Evolutionary conservation across 2,113 vertebrate genomes (phyloP), one percentile per base, ranked within the genome.

Genomic region (Plectropomus leopardus): DNA sequence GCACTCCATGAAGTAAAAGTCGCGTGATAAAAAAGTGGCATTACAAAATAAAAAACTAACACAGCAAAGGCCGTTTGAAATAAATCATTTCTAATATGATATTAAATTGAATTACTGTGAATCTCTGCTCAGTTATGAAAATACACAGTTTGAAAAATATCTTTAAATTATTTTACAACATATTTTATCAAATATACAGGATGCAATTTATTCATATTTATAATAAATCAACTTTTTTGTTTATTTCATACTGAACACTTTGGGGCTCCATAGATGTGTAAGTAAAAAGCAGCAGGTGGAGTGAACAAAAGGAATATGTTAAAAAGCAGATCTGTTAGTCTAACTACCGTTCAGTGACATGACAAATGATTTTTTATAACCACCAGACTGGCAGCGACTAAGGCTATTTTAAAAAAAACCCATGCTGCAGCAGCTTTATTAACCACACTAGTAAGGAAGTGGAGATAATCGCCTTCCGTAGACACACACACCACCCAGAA

Each of bases 391-490:
- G 26, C 54, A 24, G 42, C 0, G 5, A 24, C 24, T 47, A 1
- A 26, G 1, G 32, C 4, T n/a, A 24, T 19, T 45, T 36, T 48
- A 4, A 67, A 57, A 67, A 57, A 21, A 57, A 21, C 2, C 7
- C 6, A 1, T n/a, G 59, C 32, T 16, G 58, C 47, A 74, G 59
- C 40, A 47, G 55, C n/a, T 50, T 15, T 21, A 19, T 50, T 30
- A 42, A 68, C 54, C 54, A 24, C 23, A 50, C 21, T 36, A 6
- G 14, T 28, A 15, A 40, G 42, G 63, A 59, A 68, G 75, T 48
- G 54, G 32, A 4, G 32, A 59, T 13, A 40, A 19, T 7, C 5
- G 36, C 19, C 53, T 17, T 57, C 19, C 44, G 28, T 16, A 23
- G 3, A 10, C 17, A 13, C 40, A 10, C 21, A 34, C 61, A 11